Evolutionary conservation across 2,113 vertebrate genomes (phyloP), one percentile per base, ranked within the genome.

Genomic region (Raja brachyura): DNA sequence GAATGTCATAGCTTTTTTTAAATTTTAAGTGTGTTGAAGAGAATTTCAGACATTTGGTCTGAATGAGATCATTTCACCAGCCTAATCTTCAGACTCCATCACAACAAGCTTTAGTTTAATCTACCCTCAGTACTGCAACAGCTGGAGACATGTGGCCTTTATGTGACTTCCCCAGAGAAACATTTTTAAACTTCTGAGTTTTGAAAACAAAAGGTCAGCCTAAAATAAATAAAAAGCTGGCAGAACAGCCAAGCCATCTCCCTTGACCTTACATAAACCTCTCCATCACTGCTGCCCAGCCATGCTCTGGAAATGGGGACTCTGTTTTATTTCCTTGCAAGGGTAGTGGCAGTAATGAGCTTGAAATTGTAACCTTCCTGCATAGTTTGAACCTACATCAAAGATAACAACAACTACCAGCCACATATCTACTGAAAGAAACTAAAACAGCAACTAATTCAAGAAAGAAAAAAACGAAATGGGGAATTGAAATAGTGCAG

Each of bases 271-370:
- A 92, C 90, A 92, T 61, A 61, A 66, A 70, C 61, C 31, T 31
- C 20, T 54, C 90, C 70, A 92, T 74, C 66, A 92, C 66, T 73
- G 70, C 66, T 48, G 31, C 33, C 25, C 31, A 92, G 33, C 20
- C 33, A 48, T 48, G 66, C 33, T 48, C 66, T 92, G 63, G 31
- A 92, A 73, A 90, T 25, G 20, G 31, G 5, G 66, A 74, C 48
- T 92, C 90, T 92, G 90, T 39, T 92, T 73, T 73, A 92, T 92
- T 74, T 92, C 90, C 68, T 73, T 54, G 66, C 33, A 92, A 92
- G 39, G 33, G 54, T 28, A 48, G 33, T 92, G 90, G 22, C 39
- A 92, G 33, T 73, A 73, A 92, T 73, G 68, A 70, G 33, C 31
- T 92, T 73, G 90, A 92, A 39, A 92, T 73, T 48, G 18, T 74